These are phyloP conservation scores for Nasonia longicornis DNA, from an alignment of 1,140 invertebrate genomes.

Conservation along the genomic window DNA sequence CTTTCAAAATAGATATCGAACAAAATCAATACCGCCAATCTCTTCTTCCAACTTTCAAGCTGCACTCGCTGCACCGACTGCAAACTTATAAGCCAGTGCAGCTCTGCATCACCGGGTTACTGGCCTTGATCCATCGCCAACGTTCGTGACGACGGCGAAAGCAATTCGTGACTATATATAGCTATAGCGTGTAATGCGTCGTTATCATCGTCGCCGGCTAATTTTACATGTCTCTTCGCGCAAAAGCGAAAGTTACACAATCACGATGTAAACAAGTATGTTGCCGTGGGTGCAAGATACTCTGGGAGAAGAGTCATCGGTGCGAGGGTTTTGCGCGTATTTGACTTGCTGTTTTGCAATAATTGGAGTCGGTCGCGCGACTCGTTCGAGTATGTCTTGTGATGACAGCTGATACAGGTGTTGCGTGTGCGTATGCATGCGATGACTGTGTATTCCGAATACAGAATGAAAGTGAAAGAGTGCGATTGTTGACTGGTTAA, in stretches of 20 bases:
- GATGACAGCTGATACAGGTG: not conserved
- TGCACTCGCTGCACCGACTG: not conserved
- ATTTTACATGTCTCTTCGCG: constrained; percentile 49
- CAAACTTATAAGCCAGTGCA: not conserved
- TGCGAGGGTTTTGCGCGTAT: not conserved
- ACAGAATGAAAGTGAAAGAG: not conserved
- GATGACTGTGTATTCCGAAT: not conserved
- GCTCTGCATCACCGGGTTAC: constrained; percentile 56
- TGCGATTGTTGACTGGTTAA: not conserved
- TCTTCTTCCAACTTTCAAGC: not conserved
- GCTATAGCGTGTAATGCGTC: constrained; percentile 41
- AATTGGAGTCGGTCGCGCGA: not conserved
- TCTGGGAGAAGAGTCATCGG: not conserved
- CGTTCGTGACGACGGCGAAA: constrained; percentile 62
- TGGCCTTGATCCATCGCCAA: constrained; percentile 67
- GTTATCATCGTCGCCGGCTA: constrained; percentile 46
- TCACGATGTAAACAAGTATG: not conserved
- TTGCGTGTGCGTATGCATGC: not conserved
- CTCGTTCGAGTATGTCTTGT: not conserved
- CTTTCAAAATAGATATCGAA: no score
- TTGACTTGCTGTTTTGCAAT: not conserved
- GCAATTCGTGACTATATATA: constrained; percentile 28
- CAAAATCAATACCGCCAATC: not conserved
- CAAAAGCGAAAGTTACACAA: not conserved
- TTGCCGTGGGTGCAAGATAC: not conserved